Conservation (phyloP, 2,888 invertebrate species). For the Balanococcus diminutus region DNA sequence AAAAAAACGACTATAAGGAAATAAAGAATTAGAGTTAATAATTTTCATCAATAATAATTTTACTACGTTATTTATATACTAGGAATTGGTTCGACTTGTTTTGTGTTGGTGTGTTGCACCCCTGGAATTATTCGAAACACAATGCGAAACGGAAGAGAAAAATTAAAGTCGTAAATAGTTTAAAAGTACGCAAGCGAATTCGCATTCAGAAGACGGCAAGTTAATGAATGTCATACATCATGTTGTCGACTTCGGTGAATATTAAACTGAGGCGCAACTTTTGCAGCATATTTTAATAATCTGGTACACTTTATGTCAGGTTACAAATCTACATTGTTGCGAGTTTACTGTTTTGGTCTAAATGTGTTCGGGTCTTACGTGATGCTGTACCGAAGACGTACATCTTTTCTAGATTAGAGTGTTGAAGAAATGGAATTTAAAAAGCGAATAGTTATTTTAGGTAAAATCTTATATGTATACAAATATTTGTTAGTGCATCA, state of each 20-base stretch:
- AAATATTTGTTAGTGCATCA: no score
- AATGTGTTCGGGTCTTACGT: background rate
- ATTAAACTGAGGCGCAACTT: constrained; percentile 35
- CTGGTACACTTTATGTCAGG: constrained; percentile 31
- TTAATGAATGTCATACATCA: constrained; percentile 43
- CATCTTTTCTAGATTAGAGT: background rate
- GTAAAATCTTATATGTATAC: no score
- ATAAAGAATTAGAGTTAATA: constrained; percentile 28
- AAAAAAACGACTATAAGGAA: background rate
- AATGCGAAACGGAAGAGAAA: constrained; percentile 32
- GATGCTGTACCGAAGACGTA: background rate
- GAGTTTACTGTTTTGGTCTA: background rate
- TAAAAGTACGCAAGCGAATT: constrained; percentile 39
- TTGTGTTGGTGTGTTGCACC: background rate
- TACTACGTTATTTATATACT: background rate
- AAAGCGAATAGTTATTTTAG: no score
- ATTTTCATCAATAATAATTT: constrained; percentile 43
- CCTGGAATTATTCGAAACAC: constrained; percentile 6
- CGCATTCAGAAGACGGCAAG: constrained; percentile 36
- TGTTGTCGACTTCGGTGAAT: constrained; percentile 29
- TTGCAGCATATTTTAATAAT: constrained; percentile 41
- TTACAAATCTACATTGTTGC: constrained; percentile 27
- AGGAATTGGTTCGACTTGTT: constrained; percentile 7
- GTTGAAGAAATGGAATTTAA: no score
- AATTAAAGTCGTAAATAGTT: constrained; percentile 43